Base-by-base conservation (phyloP, 2,888 invertebrate genomes). In the Molorchus minor region DNA sequence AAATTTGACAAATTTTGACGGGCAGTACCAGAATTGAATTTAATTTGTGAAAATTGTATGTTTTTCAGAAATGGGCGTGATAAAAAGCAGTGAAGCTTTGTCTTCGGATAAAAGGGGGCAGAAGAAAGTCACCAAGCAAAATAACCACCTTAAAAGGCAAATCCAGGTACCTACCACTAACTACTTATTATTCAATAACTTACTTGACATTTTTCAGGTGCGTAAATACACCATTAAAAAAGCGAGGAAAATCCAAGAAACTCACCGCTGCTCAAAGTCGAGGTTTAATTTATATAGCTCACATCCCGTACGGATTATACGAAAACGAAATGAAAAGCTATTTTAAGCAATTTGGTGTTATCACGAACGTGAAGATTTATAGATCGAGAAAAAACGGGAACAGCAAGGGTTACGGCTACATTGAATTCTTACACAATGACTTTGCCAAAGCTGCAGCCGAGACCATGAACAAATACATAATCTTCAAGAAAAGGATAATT, bases 381-480 rank as follows among this genome's bases (percentile, higher is more conserved):
- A 84, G 95, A 61, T 96, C 94, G 1, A 86, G 85, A 68, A 89
- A 87, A 79, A 93, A 91, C 17, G 96, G 96, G 0, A 87, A 85
- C 60, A 90, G 92, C 53, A 93, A 91, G 79, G 96, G 97, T 0
- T 95, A 86, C 82, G 98, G 92, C 0, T 98, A 92, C 81, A 86
- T 99, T 1, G 93, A 97, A 79, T 99, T 98, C 79, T 81, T 82
- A 56, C 84, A 89, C 67, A 86, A 88, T 12, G 90, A 92, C 59
- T 97, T 98, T 0, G 98, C 96, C 0, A 86, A 95, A 81, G 89
- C 98, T 69, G 98, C 92, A 2, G 96, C 97, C 0, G 93, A 96
- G 67, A 91, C 96, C 0, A 98, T 98, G 97, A 90, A 98, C 77
- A 98, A 97, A 80, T 98, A 98, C 80, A 83, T 98, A 0, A 96